These are phyloP conservation scores for Merops nubicus DNA, from an alignment of 2,113 vertebrate species.

Conservation along the genomic window DNA sequence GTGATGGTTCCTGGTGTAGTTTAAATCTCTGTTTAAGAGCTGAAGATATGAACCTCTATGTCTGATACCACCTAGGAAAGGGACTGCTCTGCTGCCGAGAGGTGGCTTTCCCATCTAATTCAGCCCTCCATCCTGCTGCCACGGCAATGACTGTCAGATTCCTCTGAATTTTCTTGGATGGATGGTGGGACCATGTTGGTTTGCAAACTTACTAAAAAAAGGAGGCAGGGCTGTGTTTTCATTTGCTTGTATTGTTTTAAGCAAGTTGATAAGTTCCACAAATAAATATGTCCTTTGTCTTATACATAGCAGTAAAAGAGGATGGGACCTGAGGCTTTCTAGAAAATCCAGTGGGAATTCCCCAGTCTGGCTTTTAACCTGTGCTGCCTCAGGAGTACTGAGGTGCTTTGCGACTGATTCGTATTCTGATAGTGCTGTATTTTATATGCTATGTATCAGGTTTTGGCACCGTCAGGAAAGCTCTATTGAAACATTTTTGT, in stretches of 20 bases:
- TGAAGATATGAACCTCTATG: neutral
- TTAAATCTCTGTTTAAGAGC: neutral
- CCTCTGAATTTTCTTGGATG: neutral
- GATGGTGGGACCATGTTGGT: neutral
- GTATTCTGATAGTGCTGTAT: neutral
- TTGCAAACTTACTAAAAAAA: conserved; percentile 20
- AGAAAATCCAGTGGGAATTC: neutral
- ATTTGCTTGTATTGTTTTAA: conserved; percentile 31
- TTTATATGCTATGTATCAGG: neutral
- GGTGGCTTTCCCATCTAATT: neutral
- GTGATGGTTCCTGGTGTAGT: neutral
- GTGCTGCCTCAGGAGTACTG: neutral
- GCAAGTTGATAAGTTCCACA: neutral
- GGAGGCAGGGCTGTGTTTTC: neutral
- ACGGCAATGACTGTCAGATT: conserved; percentile 8
- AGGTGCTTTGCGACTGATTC: neutral
- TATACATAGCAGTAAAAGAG: neutral
- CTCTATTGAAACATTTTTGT: neutral
- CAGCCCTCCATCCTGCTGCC: neutral
- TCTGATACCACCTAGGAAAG: neutral
- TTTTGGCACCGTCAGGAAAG: neutral
- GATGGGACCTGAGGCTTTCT: neutral
- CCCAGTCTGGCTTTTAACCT: neutral
- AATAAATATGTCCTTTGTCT: neutral
- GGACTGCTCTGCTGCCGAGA: neutral